Percentiles rank a stretch among this genome's conserved stretches.
Conservation (phyloP, 2,797 vertebrate genomes). For the Amblyopsis hoosieri region DNA sequence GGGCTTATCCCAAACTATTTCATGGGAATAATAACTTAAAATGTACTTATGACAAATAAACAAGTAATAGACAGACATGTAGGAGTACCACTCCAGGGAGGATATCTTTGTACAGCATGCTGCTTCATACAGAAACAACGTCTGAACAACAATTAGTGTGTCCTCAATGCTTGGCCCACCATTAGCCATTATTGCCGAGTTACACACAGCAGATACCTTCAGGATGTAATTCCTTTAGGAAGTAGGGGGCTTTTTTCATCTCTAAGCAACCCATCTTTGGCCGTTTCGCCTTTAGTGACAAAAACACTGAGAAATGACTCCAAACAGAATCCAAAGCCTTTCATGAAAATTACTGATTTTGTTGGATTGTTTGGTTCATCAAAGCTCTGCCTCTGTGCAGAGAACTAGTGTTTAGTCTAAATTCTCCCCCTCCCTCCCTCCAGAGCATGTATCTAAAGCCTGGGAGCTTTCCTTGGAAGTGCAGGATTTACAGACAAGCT, state of each 20-base stretch:
- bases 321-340: too few relatives aligned
- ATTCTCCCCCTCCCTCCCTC: slow-evolving; percentile 19
- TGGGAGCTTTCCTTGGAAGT: slow-evolving; percentile 44
- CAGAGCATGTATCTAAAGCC: slow-evolving; percentile 32
- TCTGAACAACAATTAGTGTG: too few relatives aligned
- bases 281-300: slow-evolving; percentile 39
- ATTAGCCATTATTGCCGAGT: too few relatives aligned
- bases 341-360: slow-evolving; percentile 54
- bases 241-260: slow-evolving; percentile 29
- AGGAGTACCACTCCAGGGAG: too few relatives aligned
- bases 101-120: too few relatives aligned
- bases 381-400: slow-evolving; percentile 39
- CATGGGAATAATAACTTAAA: too few relatives aligned
- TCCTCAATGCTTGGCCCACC: too few relatives aligned
- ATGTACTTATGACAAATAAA: too few relatives aligned
- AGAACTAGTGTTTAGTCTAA: slow-evolving; percentile 31
- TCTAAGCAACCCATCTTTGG: slow-evolving; percentile 32
- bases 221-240: slow-evolving; percentile 25
- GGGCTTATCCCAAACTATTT: too few relatives aligned
- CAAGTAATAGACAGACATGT: too few relatives aligned
- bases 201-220: slow-evolving; percentile 14
- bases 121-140: too few relatives aligned
- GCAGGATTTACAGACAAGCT: slow-evolving; percentile 44
- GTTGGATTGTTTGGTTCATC: slow-evolving; percentile 55
- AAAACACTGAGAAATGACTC: slow-evolving; percentile 16